Conservation (phyloP, 2,113 vertebrate species). For the Percopsis transmontana region DNA sequence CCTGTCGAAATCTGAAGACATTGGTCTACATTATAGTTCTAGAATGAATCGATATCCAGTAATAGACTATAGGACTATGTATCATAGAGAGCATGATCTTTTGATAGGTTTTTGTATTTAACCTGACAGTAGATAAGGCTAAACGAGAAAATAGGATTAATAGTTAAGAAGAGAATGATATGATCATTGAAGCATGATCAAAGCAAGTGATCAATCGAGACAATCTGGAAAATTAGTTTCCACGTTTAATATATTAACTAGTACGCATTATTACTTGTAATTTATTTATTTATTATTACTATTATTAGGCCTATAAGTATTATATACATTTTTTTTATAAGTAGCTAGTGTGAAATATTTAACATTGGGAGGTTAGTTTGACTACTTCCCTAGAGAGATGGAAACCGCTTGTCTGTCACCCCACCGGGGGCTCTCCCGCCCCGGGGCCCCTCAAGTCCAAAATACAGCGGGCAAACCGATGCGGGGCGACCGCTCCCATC, state of each 20-base stretch:
- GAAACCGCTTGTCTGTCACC: constrained; percentile 70
- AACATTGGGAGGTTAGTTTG: constrained; percentile 53
- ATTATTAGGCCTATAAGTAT: constrained; percentile 73
- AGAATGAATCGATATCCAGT: constrained; percentile 44
- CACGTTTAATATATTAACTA: constrained; percentile 62
- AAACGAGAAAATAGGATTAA: constrained; percentile 60
- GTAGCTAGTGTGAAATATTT: constrained; percentile 63
- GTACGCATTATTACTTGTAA: constrained; percentile 65
- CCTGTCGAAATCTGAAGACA: constrained; percentile 46
- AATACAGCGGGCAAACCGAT: constrained; percentile 41
- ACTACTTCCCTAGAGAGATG: constrained; percentile 66
- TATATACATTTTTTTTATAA: constrained; percentile 64
- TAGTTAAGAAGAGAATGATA: constrained; percentile 47
- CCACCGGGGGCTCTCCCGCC: constrained; percentile 55
- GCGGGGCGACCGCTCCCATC: constrained; percentile 39
- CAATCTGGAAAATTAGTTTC: constrained; percentile 72
- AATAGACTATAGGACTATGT: constrained; percentile 45
- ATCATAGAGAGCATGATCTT: constrained; percentile 44
- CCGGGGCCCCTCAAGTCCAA: constrained; percentile 46
- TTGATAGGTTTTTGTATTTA: constrained; percentile 44
- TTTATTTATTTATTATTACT: constrained; percentile 83
- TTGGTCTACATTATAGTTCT: constrained; percentile 52
- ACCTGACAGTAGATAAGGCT: constrained; percentile 49
- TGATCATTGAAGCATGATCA: constrained; percentile 51
- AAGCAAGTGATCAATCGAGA: constrained; percentile 62